These are phyloP conservation scores for Drosophila repletoides DNA, from an alignment of 1,140 invertebrate genomes.

Conservation along the genomic window DNA sequence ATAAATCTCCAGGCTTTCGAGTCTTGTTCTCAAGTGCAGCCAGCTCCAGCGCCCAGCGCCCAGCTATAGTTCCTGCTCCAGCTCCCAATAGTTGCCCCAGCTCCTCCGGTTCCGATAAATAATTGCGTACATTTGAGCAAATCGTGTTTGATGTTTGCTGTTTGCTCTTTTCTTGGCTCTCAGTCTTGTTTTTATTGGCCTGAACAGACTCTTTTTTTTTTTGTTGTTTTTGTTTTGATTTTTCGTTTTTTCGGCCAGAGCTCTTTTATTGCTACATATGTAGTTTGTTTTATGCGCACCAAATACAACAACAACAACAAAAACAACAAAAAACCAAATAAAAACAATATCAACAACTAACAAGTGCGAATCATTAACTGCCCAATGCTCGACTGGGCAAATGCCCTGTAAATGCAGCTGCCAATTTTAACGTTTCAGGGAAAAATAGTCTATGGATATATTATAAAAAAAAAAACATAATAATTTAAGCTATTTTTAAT, in stretches of 20 bases:
- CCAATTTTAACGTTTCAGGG: background rate
- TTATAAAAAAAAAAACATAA: background rate
- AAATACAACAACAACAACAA: slow-evolving; percentile 47
- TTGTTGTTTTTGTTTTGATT: slow-evolving; percentile 51
- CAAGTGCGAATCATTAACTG: slow-evolving; percentile 18
- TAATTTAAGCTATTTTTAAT: too few relatives aligned
- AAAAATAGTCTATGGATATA: background rate
- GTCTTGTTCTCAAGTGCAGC: slow-evolving; percentile 56
- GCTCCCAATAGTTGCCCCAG: slow-evolving; percentile 47
- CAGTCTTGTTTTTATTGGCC: slow-evolving; percentile 47
- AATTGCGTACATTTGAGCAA: slow-evolving; percentile 81
- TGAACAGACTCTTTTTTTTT: slow-evolving; percentile 49
- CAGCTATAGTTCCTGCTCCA: background rate
- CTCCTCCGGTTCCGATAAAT: slow-evolving; percentile 67
- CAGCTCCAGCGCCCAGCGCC: slow-evolving; percentile 1
- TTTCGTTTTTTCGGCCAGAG: slow-evolving; percentile 51
- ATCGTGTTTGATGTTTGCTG: slow-evolving; percentile 80
- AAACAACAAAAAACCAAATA: slow-evolving; percentile 33
- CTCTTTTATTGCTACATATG: slow-evolving; percentile 80
- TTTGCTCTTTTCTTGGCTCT: slow-evolving; percentile 45
- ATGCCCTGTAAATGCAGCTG: background rate
- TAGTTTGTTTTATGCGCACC: slow-evolving; percentile 61
- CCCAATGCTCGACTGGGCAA: background rate
- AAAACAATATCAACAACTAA: slow-evolving; percentile 30
- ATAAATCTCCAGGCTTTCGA: slow-evolving; percentile 51